These are phyloP conservation scores for Plotosus lineatus DNA, from an alignment of 2,113 vertebrate species.

Conservation along the genomic window DNA sequence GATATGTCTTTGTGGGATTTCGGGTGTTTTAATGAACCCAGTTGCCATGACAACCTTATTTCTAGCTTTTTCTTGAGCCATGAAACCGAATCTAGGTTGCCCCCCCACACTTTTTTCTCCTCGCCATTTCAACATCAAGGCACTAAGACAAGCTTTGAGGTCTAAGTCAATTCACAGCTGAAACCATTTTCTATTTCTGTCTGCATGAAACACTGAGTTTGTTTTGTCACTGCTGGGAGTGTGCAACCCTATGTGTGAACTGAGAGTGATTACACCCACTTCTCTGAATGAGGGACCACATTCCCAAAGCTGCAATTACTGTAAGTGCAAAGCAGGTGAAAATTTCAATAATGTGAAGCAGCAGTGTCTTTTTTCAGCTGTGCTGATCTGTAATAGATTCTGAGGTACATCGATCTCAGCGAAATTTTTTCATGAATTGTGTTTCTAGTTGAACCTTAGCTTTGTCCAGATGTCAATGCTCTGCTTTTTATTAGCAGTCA, in stretches of 20 bases:
- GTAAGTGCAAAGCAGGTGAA: constrained; percentile 22
- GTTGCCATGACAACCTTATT: constrained; percentile 74
- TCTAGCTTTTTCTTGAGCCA: constrained; percentile 68
- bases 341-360: constrained; percentile 9
- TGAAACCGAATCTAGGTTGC: constrained; percentile 63
- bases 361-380: not conserved
- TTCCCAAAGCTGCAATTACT: constrained; percentile 10
- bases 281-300: not conserved
- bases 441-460: not conserved
- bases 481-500: not conserved
- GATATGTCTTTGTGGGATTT: constrained; percentile 33
- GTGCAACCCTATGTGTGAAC: constrained; percentile 2
- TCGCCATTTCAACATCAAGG: constrained; percentile 67
- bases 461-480: not conserved
- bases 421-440: not conserved
- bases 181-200: constrained; percentile 72
- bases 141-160: constrained; percentile 71
- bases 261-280: constrained; percentile 5
- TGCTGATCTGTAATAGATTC: not conserved
- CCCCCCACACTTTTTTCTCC: constrained; percentile 45
- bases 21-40: constrained; percentile 61
- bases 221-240: constrained; percentile 33
- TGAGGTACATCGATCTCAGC: not conserved
- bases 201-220: constrained; percentile 61
- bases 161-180: constrained; percentile 75